Percentiles rank a stretch among this genome's conserved stretches.
phyloP scores from a whole-genome alignment of 2,113 vertebrate genomes.

The Marcusenius ussheri region DNA sequence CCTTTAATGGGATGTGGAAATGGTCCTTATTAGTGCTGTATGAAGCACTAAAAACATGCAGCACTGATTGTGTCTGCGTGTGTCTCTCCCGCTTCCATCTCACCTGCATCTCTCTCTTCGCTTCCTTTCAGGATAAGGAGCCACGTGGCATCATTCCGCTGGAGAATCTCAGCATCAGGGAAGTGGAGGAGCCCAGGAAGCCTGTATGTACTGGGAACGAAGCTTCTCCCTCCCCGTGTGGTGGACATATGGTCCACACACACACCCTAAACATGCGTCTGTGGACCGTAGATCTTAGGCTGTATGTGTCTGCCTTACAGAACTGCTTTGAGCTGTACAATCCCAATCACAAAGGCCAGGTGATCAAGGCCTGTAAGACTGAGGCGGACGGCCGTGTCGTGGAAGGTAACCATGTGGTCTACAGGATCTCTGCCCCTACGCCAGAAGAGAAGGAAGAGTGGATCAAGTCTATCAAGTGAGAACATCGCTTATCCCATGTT shows the following conservation, averaged over 20 bases:
- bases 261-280: background rate
- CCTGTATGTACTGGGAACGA: conserved; percentile 65
- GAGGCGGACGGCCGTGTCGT: conserved; percentile 95
- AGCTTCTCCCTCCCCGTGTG: background rate
- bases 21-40: background rate
- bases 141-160: conserved; percentile 93
- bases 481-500: background rate
- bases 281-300: background rate
- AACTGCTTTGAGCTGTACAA: conserved; percentile 98
- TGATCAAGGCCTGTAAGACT: conserved; percentile 97
- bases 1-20: conserved; percentile 29
- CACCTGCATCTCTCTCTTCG: background rate
- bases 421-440: conserved; percentile 93
- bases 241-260: background rate
- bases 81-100: background rate
- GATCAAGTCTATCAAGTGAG: conserved; percentile 98
- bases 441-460: conserved; percentile 97
- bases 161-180: conserved; percentile 95
- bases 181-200: conserved; percentile 94
- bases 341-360: conserved; percentile 93
- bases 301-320: conserved; percentile 47
- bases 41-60: background rate
- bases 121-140: conserved; percentile 79
- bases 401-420: conserved; percentile 95
- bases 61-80: background rate